A percentile compares a stretch with the other conserved stretches of the same genome.
These are phyloP conservation scores for Odobenus rosmarus DNA, from an alignment of 2,113 vertebrate genomes.

Conservation along the genomic window DNA sequence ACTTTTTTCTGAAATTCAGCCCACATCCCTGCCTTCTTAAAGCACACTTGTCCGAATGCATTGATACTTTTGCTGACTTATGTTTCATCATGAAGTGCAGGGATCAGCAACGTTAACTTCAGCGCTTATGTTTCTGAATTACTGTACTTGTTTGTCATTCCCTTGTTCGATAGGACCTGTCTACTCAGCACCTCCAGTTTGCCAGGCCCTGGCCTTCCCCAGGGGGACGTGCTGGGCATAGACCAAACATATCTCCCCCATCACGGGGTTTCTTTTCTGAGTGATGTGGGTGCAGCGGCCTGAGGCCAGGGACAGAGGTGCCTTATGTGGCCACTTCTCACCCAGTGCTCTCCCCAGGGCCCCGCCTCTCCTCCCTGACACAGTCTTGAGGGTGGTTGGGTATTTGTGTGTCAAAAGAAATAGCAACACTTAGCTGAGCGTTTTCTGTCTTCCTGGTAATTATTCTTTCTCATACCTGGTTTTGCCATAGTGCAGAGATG, in stretches of 20 bases:
- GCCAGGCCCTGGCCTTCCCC: neutral
- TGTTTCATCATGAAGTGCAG: neutral
- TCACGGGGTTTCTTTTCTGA: neutral
- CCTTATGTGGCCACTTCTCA: rapidly evolving
- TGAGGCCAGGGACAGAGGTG: neutral
- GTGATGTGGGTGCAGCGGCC: neutral
- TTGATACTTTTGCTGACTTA: neutral
- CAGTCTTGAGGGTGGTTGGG: neutral
- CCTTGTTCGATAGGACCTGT: rapidly evolving
- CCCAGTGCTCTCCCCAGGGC: rapidly evolving
- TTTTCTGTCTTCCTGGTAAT: neutral
- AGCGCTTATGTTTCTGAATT: rapidly evolving
- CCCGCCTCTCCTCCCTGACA: no score
- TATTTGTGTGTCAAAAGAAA: neutral
- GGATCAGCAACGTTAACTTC: rapidly evolving
- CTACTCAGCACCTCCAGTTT: neutral
- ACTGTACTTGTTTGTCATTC: neutral
- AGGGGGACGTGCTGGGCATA: neutral
- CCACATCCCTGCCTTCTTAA: rapidly evolving
- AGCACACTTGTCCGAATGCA: neutral
- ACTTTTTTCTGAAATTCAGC: neutral
- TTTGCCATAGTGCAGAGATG: slow-evolving; percentile 91
- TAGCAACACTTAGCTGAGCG: neutral
- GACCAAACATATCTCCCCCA: neutral
- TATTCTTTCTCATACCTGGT: neutral